phyloP scores from a whole-genome alignment of 2,113 vertebrate genomes.

The Anarhynchus alexandrinus region DNA sequence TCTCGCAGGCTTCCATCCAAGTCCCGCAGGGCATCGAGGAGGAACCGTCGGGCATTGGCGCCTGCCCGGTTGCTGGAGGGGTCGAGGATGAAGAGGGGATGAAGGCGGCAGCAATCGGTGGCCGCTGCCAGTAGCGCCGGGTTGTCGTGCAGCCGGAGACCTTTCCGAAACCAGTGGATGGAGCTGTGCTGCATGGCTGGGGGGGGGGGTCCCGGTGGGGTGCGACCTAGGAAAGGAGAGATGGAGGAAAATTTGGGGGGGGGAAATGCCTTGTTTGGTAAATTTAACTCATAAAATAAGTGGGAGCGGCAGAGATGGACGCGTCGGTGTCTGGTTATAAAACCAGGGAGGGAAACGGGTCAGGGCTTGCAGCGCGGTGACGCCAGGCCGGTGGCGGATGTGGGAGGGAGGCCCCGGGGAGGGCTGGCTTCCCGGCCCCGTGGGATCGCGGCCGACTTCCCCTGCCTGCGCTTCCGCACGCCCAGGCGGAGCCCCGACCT shows the following conservation, averaged over 20 bases:
- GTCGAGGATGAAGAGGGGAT: slow-evolving; percentile 74
- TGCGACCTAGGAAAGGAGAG: background rate
- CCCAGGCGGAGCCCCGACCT: background rate
- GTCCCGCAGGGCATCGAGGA: slow-evolving; percentile 65
- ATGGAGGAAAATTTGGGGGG: accelerated
- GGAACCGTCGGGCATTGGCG: slow-evolving; percentile 64
- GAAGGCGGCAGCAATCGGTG: slow-evolving; percentile 58
- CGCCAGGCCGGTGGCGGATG: background rate
- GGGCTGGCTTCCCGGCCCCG: background rate
- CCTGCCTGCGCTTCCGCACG: background rate
- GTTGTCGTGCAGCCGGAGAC: slow-evolving; percentile 76
- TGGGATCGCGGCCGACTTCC: accelerated
- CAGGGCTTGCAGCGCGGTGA: background rate
- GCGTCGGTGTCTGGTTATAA: background rate
- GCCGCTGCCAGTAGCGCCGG: slow-evolving; percentile 64
- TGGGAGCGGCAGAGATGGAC: accelerated
- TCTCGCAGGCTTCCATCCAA: slow-evolving; percentile 71
- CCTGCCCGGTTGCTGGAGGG: slow-evolving; percentile 37
- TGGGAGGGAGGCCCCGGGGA: background rate
- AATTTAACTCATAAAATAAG: background rate
- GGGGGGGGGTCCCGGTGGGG: no score
- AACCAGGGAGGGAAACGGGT: accelerated
- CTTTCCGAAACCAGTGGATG: slow-evolving; percentile 78
- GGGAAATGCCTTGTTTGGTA: accelerated
- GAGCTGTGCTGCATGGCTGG: slow-evolving; percentile 58